Conservation (phyloP, 2,797 vertebrate species). For the Eulemur mongoz region DNA sequence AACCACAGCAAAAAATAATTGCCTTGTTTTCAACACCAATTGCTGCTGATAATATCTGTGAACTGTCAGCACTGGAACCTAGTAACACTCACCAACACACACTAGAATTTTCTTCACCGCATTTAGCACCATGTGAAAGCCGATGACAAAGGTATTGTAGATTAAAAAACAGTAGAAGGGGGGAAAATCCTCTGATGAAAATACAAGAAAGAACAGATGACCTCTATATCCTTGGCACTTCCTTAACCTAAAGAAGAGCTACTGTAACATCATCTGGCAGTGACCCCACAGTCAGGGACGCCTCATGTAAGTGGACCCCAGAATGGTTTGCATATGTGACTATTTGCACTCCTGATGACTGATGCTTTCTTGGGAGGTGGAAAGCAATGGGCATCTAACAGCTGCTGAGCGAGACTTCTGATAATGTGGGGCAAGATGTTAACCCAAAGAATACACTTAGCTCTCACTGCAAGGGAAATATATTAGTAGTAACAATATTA, state of each 20-base stretch:
- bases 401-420: neutral
- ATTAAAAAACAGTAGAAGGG: constrained; percentile 14
- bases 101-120: constrained; percentile 14
- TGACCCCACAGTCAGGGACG: neutral
- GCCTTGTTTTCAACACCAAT: constrained; percentile 25
- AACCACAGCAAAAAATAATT: constrained; percentile 38
- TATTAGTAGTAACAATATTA: constrained; percentile 65
- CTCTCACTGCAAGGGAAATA: constrained; percentile 4
- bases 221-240: neutral
- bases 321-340: neutral
- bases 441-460: constrained; percentile 27
- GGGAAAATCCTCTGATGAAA: constrained; percentile 43
- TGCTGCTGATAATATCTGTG: constrained; percentile 32
- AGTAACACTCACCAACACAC: neutral
- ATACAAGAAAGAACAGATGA: neutral
- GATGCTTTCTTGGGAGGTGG: neutral
- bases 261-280: neutral
- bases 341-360: neutral
- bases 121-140: constrained; percentile 2
- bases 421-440: neutral
- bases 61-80: neutral
- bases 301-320: neutral
- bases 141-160: neutral
- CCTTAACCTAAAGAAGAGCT: neutral
- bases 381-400: neutral